These are phyloP conservation scores for Pristionchus entomophagus DNA, from an alignment of 2,888 invertebrate species.

Conservation along the genomic window DNA sequence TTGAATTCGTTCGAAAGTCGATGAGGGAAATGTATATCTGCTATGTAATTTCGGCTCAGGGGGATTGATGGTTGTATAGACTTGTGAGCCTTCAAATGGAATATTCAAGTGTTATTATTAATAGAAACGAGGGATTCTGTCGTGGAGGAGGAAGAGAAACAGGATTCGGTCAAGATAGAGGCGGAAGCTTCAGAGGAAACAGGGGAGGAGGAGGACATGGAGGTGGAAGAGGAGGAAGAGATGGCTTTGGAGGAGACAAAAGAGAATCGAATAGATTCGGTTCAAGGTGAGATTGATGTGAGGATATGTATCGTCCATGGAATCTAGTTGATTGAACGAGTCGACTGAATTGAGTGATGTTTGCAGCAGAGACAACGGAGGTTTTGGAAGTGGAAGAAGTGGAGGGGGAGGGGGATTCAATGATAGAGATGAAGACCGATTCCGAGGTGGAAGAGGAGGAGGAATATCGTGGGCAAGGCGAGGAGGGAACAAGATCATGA, in stretches of 20 bases:
- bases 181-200: background rate
- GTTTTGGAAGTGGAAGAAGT: background rate
- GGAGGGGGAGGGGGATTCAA: constrained; percentile 4
- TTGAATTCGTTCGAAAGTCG: no score
- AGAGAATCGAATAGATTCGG: background rate
- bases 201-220: background rate
- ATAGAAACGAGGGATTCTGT: background rate
- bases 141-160: constrained; percentile 33
- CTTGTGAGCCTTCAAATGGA: no score
- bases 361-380: background rate
- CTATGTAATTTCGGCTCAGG: no score
- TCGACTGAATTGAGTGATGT: background rate
- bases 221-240: constrained; percentile 2
- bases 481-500: no score
- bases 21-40: no score
- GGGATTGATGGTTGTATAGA: no score
- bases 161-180: constrained; percentile 16
- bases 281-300: background rate
- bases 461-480: constrained; percentile 28
- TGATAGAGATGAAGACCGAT: constrained; percentile 29
- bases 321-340: background rate
- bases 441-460: constrained; percentile 51
- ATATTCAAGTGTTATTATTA: no score
- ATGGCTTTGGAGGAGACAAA: background rate
- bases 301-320: background rate